Conservation (phyloP, 2,113 vertebrate genomes). For the Egretta garzetta region DNA sequence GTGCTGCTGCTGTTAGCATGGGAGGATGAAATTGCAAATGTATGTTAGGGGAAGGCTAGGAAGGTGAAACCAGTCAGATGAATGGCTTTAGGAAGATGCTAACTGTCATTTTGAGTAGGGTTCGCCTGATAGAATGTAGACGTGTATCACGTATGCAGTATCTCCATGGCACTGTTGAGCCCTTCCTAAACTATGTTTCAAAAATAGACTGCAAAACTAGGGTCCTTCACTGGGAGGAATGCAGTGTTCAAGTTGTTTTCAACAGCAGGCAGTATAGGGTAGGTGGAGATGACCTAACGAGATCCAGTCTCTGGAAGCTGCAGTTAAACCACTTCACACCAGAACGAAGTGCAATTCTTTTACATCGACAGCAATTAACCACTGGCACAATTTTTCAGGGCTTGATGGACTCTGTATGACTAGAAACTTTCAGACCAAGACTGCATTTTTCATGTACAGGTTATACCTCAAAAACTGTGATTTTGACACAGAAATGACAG, state of each 20-base stretch:
- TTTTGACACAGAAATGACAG: background rate
- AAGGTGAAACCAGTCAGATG: background rate
- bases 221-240: background rate
- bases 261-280: background rate
- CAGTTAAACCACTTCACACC: background rate
- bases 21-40: background rate
- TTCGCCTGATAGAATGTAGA: background rate
- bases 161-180: background rate
- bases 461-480: background rate
- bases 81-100: background rate
- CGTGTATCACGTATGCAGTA: fast-evolving
- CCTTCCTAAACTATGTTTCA: background rate
- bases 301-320: background rate
- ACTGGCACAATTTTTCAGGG: background rate
- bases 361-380: fast-evolving
- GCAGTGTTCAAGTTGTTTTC: background rate
- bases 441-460: background rate
- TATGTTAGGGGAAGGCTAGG: background rate
- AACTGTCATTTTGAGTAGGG: background rate
- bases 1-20: background rate
- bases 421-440: background rate
- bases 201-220: background rate
- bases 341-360: background rate
- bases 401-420: background rate
- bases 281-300: background rate